phyloP scores from a whole-genome alignment of 2,797 vertebrate species.

The Trachurus trachurus region DNA sequence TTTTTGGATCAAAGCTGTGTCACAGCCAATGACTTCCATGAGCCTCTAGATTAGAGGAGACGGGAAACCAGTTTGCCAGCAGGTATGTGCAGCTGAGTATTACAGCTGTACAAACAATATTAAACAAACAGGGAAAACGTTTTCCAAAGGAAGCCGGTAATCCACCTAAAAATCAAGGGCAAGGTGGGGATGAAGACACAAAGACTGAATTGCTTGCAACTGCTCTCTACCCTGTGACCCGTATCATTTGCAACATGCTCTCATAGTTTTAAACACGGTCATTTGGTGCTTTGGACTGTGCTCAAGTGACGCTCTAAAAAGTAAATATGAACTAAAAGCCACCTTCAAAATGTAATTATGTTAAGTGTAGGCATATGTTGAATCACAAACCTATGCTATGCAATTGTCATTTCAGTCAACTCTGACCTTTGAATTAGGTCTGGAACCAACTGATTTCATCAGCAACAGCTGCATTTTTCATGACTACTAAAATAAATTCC shows the following conservation, averaged over 20 bases:
- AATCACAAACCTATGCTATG: slow-evolving; percentile 68
- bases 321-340: slow-evolving; percentile 82
- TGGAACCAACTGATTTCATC: slow-evolving; percentile 83
- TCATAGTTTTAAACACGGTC: slow-evolving; percentile 61
- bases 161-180: slow-evolving; percentile 79
- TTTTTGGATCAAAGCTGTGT: slow-evolving; percentile 79
- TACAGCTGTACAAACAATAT: slow-evolving; percentile 87
- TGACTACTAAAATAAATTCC: slow-evolving; percentile 77
- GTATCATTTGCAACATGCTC: slow-evolving; percentile 72
- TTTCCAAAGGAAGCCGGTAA: slow-evolving; percentile 86
- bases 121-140: slow-evolving; percentile 82
- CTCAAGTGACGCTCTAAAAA: slow-evolving; percentile 75
- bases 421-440: slow-evolving; percentile 79
- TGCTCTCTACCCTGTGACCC: slow-evolving; percentile 56
- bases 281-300: slow-evolving; percentile 74
- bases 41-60: slow-evolving; percentile 74
- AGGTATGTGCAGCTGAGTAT: slow-evolving; percentile 72
- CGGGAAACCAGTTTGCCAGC: slow-evolving; percentile 71
- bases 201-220: slow-evolving; percentile 70
- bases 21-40: slow-evolving; percentile 72
- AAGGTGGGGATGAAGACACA: slow-evolving; percentile 77
- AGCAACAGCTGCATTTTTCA: slow-evolving; percentile 79
- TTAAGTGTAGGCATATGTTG: slow-evolving; percentile 88
- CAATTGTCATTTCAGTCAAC: slow-evolving; percentile 80
- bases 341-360: slow-evolving; percentile 83